Evolutionary conservation across 2,113 vertebrate species (phyloP), one percentile per base, ranked within the genome.

Genomic region (rabbit (Oryctolagus cuniculus)): DNA sequence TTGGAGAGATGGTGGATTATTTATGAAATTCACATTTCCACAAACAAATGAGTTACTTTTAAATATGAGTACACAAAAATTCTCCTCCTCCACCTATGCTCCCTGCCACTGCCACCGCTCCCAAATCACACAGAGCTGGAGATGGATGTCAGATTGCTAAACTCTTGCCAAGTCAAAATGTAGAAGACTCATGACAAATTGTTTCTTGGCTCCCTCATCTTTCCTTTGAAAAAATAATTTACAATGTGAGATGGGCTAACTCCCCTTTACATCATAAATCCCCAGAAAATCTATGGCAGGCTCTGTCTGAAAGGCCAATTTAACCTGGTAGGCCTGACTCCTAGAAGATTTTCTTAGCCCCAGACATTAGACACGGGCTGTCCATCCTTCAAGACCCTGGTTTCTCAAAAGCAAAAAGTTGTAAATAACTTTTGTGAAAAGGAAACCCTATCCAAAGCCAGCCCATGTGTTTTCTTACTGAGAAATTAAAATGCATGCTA

Each of bases 191-290:
- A 93, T 93, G 96, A 97, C 96, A 98, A 97, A 97, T 97, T 96
- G 96, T 96, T 96, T 84, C 94, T 97, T 97, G 97, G 97, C 77
- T 10, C 84, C 87, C 53, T 96, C 69, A 21, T 93, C 83, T 97
- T 94, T 61, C 93, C 96, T 98, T 97, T 97, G 96, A 97, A 61
- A 92, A 74, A 91, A 74, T 88, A 95, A 97, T 97, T 88, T 98
- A 98, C 92, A 93, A 58, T 85, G 75, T 97, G 96, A 96, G 95
- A 95, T 93, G 90, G 92, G 92, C 92, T 96, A 80, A 93, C 91
- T 97, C 97, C 94, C 91, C 93, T 97, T 96, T 88, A 91, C 96
- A 75, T 96, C 70, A 31, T 89, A 36, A 97, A 97, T 95, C 92
- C 81, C 88, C 92, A 80, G 94, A 80, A 96, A 97, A 95, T 63